A percentile compares a stretch with the other conserved stretches of the same genome.
Conservation (phyloP, 2,888 invertebrate genomes). For the Heliconius aoede region DNA sequence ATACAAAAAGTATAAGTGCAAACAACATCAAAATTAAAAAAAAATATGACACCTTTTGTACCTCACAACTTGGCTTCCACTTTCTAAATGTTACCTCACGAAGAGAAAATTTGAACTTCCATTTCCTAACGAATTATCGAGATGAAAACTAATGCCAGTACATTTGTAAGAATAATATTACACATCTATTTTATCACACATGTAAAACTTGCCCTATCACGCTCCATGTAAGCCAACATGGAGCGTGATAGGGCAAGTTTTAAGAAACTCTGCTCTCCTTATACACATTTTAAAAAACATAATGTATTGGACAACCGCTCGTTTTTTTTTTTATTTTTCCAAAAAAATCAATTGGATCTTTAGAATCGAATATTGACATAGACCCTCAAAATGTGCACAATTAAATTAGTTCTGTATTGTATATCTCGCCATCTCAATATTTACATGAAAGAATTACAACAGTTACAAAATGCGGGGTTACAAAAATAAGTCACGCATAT, state of each 20-base stretch:
- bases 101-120: background rate
- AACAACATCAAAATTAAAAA: background rate
- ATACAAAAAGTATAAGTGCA: background rate
- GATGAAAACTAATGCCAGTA: constrained; percentile 19
- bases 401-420: background rate
- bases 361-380: background rate
- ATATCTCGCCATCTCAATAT: constrained; percentile 2
- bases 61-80: background rate
- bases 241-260: background rate
- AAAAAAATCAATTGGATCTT: background rate
- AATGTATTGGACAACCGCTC: background rate
- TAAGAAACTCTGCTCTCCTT: background rate
- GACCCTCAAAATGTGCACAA: background rate
- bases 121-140: constrained; percentile 23
- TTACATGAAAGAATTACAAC: constrained; percentile 25
- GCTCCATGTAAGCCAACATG: too few species aligned
- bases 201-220: too few species aligned
- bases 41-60: background rate
- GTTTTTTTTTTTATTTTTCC: background rate
- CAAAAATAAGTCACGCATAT: constrained; percentile 33
- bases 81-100: background rate
- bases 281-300: background rate
- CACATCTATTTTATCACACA: background rate
- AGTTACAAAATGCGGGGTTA: constrained; percentile 4
- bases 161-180: constrained; percentile 20